These are phyloP conservation scores for Trachemys scripta DNA, from an alignment of 2,113 vertebrate genomes.

Conservation along the genomic window DNA sequence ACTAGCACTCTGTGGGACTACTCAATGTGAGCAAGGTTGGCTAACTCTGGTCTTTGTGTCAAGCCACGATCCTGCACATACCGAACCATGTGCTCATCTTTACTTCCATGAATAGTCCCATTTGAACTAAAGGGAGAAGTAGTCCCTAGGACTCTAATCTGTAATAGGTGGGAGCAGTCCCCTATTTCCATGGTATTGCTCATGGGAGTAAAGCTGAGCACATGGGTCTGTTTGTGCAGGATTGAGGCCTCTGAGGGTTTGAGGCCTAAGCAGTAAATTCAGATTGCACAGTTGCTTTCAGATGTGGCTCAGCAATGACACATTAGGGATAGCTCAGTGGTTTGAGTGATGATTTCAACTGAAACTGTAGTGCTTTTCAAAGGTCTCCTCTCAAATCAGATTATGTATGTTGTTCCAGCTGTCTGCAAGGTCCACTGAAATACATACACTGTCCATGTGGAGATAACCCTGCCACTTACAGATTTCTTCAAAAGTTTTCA, in stretches of 20 bases:
- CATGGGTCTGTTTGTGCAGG: neutral
- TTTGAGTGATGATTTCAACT: neutral
- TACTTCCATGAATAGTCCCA: neutral
- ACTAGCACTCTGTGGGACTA: neutral
- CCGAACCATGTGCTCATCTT: neutral
- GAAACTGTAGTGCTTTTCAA: neutral
- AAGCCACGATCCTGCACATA: neutral
- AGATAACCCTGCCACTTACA: neutral
- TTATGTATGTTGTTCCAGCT: neutral
- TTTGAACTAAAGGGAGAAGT: neutral
- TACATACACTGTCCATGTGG: neutral
- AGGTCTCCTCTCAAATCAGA: neutral
- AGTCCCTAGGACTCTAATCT: neutral
- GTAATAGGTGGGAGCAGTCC: neutral
- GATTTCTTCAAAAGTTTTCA: neutral
- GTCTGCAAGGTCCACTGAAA: neutral
- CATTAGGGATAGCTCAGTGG: neutral
- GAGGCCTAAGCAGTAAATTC: neutral
- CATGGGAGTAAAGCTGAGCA: neutral
- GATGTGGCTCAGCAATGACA: neutral
- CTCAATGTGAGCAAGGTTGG: accelerated
- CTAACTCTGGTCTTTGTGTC: neutral
- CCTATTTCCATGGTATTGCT: neutral
- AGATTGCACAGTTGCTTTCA: neutral
- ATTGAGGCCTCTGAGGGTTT: neutral